Evolutionary conservation across 2,113 vertebrate genomes (phyloP), one percentile per base, ranked within the genome.

Genomic region (Heptranchias perlo): DNA sequence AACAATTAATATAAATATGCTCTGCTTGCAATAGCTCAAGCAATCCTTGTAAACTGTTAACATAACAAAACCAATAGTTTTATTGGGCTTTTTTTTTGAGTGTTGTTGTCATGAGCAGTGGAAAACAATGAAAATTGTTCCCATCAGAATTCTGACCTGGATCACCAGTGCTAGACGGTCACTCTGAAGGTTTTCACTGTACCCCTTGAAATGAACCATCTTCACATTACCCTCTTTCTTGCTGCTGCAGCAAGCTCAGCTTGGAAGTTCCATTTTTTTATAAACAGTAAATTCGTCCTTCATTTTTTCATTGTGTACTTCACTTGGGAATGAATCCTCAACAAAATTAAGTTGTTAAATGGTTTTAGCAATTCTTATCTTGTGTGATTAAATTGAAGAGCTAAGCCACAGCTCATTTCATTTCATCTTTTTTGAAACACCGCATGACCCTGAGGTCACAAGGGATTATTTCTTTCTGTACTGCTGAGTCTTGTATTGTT

Each of bases 351-450:
- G 94, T 95, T 95, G 64, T 95, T 95, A 95, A 97, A 96, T 93
- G 96, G 96, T 96, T 97, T 94, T 97, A 96, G 96, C 96, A 96
- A 96, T 96, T 96, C 96, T 96, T 96, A 96, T 97, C 96, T 97
- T 97, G 97, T 96, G 96, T 94, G 96, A 86, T 96, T 96, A 96
- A 97, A 96, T 97, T 97, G 96, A 97, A 96, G 96, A 67, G 84
- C 96, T 96, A 95, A 97, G 97, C 96, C 92, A 76, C 96, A 96
- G 93, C 96, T 97, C 96, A 96, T 96, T 97, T 97, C 96, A 97
- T 96, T 97, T 97, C 97, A 97, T 97, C 96, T 97, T 96, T 96
- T 96, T 78, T 96, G 96, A 95, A 96, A 96, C 96, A 96, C 49
- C 91, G 96, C 13, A 65, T 97, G 97, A 97, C 97, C 97, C 78